Base-by-base conservation (phyloP, 2,888 invertebrate species). In the Hirtodrosophila confusa region DNA sequence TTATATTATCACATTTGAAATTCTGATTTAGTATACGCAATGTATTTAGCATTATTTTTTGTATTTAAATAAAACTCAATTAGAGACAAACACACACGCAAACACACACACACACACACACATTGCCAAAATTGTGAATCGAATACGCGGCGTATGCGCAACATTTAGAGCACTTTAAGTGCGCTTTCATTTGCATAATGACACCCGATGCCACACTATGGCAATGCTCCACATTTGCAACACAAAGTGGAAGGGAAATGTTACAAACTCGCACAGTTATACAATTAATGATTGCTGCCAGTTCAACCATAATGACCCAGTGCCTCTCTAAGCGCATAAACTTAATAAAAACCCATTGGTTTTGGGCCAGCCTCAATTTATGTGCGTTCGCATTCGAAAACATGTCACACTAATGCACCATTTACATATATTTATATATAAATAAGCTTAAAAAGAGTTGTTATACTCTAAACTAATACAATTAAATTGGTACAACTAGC, bases 171-270 rank as follows among this genome's bases (percentile, higher is more conserved):
- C 61, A 60, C 57, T 65, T 70, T 50, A 65, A 70, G 51, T 39
- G 54, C 58, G 55, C n/a, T 31, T 43, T 43, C 65, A 70, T 70
- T 71, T 66, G 70, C 70, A 71, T 71, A 71, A 70, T 70, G 49
- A 33, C 9, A 31, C 7, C 3, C 9, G 3, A 9, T 31, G 31
- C 8, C 3, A 27, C 1, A 31, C 31, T 36, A 48, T 47, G n/a
- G 36, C 36, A 47, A 10, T 47, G 17, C 17, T 17, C 17, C 17
- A 35, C 47, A 47, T 35, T n/a, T 47, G 7, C 31, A 31, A 31
- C 4, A 31, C 31, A 31, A 31, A 31, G 3, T 31, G 31, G 4
- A 31, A 31, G 7, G 7, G 17, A 17, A 17, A 17, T 17, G 17
- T 17, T 31, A 31, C 31, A 31, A 31, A 8, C 17, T 17, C 17